phyloP scores from a whole-genome alignment of 2,888 invertebrate genomes.

The Drosophila hamatofila region DNA sequence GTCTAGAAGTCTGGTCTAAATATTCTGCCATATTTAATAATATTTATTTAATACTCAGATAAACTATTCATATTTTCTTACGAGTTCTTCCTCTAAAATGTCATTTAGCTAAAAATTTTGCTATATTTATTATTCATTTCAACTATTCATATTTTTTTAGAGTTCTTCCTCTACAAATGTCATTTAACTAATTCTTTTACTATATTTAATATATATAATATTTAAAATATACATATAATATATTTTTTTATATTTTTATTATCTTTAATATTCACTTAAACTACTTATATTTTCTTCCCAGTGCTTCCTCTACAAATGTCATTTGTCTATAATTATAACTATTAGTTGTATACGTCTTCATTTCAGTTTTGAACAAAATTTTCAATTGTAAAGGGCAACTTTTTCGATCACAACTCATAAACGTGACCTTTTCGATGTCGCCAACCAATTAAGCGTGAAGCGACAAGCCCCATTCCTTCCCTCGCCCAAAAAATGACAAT shows the following conservation, averaged over 20 bases:
- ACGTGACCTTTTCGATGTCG: slow-evolving; percentile 73
- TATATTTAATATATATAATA: too few relatives aligned
- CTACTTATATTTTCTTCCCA: neutral
- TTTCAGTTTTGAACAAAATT: neutral
- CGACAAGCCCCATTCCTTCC: slow-evolving; percentile 19
- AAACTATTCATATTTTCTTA: too few relatives aligned
- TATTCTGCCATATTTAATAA: neutral
- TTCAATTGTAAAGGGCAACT: slow-evolving; percentile 21
- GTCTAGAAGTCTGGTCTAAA: neutral
- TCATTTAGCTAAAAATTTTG: too few relatives aligned
- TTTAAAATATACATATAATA: too few relatives aligned
- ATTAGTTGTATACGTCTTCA: neutral
- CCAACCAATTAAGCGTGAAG: slow-evolving; percentile 77
- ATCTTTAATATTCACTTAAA: neutral
- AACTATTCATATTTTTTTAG: too few relatives aligned
- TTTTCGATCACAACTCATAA: slow-evolving; percentile 73
- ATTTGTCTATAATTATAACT: neutral
- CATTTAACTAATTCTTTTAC: neutral
- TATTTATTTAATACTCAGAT: too few relatives aligned
- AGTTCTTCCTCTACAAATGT: too few relatives aligned
- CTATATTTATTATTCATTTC: too few relatives aligned
- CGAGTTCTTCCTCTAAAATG: too few relatives aligned
- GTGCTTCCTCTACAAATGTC: too few relatives aligned
- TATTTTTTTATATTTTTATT: too few relatives aligned
- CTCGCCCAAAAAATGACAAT: slow-evolving; percentile 7